phyloP scores from a whole-genome alignment of 2,888 invertebrate genomes.

The Sphecodes monilicornis region DNA sequence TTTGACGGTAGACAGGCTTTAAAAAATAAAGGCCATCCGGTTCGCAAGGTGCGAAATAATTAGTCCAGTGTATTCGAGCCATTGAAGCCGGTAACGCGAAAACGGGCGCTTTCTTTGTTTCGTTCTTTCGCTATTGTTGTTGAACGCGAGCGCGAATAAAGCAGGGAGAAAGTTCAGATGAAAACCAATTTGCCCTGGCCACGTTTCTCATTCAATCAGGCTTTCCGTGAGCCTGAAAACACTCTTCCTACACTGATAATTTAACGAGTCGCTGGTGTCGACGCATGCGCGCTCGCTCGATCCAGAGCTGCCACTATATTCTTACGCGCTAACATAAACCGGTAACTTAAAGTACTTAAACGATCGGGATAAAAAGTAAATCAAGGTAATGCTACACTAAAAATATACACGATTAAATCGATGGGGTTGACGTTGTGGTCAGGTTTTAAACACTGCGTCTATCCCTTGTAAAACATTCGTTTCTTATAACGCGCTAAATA shows the following conservation, averaged over 20 bases:
- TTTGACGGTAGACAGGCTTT: neutral
- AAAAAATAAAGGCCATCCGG: neutral
- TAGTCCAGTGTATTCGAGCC: constrained; percentile 30
- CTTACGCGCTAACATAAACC: neutral
- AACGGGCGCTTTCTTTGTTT: constrained; percentile 41
- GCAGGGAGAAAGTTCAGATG: neutral
- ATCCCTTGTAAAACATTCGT: neutral
- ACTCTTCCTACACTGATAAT: constrained; percentile 15
- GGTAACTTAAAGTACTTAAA: too few species aligned
- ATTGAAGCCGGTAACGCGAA: constrained; percentile 35
- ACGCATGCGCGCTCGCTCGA: too few species aligned
- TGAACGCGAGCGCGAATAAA: constrained; percentile 37
- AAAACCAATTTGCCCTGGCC: constrained; percentile 41
- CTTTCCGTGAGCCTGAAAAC: constrained; percentile 12
- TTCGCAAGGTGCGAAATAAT: constrained; percentile 37
- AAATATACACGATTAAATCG: neutral
- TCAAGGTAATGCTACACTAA: neutral
- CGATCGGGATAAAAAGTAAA: neutral
- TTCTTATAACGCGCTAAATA: too few species aligned
- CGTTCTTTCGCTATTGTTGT: constrained; percentile 34
- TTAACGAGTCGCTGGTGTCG: neutral
- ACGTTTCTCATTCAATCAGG: constrained; percentile 29
- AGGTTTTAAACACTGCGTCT: too few species aligned
- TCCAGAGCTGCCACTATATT: neutral
- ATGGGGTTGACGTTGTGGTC: neutral